These are phyloP conservation scores for Listronotus oregonensis DNA, from an alignment of 1,140 invertebrate species.

Conservation along the genomic window DNA sequence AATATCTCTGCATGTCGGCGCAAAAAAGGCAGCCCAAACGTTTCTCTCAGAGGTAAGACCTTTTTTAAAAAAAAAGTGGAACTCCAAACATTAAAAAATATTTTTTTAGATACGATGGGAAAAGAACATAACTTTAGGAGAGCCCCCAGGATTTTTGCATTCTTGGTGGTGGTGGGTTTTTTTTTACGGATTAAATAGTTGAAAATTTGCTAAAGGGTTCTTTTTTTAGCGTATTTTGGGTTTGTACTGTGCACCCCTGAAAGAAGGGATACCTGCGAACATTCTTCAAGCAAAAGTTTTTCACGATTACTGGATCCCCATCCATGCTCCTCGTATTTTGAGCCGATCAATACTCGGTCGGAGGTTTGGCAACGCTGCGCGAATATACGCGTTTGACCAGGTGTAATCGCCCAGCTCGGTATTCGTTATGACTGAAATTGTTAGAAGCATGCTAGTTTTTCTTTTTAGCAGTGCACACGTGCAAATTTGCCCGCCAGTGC, in stretches of 20 bases:
- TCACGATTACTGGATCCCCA: slow-evolving; percentile 90
- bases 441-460: slow-evolving; percentile 25
- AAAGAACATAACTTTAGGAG: slow-evolving; percentile 96
- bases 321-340: slow-evolving; percentile 37
- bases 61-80: slow-evolving; percentile 6
- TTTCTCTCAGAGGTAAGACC: slow-evolving; percentile 89
- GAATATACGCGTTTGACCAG: slow-evolving; percentile 50
- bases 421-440: slow-evolving; percentile 23
- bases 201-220: neutral
- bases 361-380: slow-evolving; percentile 50
- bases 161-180: slow-evolving; percentile 97
- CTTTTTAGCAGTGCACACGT: slow-evolving; percentile 23
- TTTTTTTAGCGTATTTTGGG: slow-evolving; percentile 94
- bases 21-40: slow-evolving; percentile 98
- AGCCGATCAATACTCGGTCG: slow-evolving; percentile 53
- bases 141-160: slow-evolving; percentile 96
- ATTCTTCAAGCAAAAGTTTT: slow-evolving; percentile 99
- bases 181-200: neutral
- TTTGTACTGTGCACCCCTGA: slow-evolving; percentile 97
- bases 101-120: slow-evolving; percentile 84
- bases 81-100: slow-evolving; percentile 1
- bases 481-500: slow-evolving; percentile 11
- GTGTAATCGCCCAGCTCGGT: slow-evolving; percentile 43
- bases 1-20: slow-evolving; percentile 97
- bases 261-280: slow-evolving; percentile 93